Evolutionary conservation across 2,888 invertebrate species (phyloP).

Genomic region (Apantesis nais): DNA sequence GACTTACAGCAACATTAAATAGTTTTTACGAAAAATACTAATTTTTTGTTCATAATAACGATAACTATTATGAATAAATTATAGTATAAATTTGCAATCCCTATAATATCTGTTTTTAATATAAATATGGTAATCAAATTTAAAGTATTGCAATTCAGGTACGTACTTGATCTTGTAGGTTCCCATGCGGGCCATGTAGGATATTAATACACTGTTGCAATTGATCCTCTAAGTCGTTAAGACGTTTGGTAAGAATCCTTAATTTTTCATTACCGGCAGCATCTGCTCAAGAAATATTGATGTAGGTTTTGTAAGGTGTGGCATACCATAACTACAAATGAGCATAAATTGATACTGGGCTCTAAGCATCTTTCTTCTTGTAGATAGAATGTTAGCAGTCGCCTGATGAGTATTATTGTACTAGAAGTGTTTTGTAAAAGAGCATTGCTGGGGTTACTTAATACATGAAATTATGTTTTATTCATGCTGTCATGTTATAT

Average conservation of each 20-base stretch:
- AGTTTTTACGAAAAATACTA: not conserved
- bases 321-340: not conserved
- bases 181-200: conserved; percentile 57
- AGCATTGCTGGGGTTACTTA: no score
- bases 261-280: conserved; percentile 1
- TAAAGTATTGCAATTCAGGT: not conserved
- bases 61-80: no score
- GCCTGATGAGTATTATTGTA: no score
- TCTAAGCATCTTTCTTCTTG: no score
- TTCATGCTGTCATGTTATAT: no score
- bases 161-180: conserved; percentile 62
- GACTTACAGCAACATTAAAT: not conserved
- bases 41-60: no score
- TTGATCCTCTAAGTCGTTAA: conserved; percentile 64
- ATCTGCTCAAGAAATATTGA: conserved; percentile 7
- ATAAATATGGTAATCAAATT: not conserved
- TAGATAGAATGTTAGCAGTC: no score
- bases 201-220: conserved; percentile 65
- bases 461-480: no score
- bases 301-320: not conserved
- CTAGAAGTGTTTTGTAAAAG: no score
- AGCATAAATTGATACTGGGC: no score
- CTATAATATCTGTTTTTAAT: not conserved
- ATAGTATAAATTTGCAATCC: no score
- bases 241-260: conserved; percentile 40